Percentiles rank a stretch among this genome's conserved stretches.
Conservation (phyloP, 2,797 vertebrate genomes). For the Pseudopleuronectes americanus region DNA sequence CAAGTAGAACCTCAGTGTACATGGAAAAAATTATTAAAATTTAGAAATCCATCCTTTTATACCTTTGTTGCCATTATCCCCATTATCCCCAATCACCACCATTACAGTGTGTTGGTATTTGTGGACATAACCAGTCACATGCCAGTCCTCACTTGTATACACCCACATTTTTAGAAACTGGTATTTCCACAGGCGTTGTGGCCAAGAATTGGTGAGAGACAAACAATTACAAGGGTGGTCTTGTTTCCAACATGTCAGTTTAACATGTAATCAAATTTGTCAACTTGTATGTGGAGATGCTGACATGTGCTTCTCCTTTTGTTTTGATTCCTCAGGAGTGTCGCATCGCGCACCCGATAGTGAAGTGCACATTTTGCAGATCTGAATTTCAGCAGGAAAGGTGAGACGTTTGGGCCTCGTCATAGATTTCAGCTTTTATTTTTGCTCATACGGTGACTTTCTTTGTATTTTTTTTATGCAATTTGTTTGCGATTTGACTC, state of each 20-base stretch:
- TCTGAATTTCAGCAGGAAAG: constrained; percentile 99
- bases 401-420: constrained; percentile 73
- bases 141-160: not conserved
- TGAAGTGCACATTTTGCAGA: constrained; percentile 97
- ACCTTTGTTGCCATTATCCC: not conserved
- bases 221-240: not conserved
- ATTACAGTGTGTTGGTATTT: not conserved
- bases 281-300: not conserved
- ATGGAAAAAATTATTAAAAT: not conserved
- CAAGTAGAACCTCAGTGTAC: not conserved
- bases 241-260: not conserved
- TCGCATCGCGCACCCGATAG: constrained; percentile 97
- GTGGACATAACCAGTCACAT: not conserved
- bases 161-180: not conserved
- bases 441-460: not conserved
- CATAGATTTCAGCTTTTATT: not conserved
- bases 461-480: not conserved
- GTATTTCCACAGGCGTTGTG: constrained; percentile 1
- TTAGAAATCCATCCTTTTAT: not conserved
- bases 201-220: not conserved
- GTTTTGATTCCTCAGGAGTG: constrained; percentile 87
- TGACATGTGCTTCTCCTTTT: constrained; percentile 48
- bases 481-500: not conserved
- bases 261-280: not conserved
- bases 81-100: not conserved